phyloP scores from a whole-genome alignment of 2,113 vertebrate species.

The Tetrao urogallus region DNA sequence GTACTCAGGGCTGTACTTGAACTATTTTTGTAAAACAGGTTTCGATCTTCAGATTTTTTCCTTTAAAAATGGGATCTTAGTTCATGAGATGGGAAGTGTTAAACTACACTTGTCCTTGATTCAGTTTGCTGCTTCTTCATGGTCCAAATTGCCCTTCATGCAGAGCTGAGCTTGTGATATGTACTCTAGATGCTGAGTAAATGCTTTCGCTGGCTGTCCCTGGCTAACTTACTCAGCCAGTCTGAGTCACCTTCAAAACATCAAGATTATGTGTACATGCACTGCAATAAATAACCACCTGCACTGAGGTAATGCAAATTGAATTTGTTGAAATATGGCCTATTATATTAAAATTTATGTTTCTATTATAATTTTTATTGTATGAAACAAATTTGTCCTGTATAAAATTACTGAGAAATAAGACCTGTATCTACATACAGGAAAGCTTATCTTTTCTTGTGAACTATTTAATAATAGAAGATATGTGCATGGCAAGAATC shows the following conservation, averaged over 20 bases:
- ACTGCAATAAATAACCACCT: conserved; percentile 87
- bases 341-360: conserved; percentile 87
- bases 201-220: conserved; percentile 77
- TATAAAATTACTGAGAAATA: conserved; percentile 64
- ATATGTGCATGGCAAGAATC: not conserved
- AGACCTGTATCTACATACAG: conserved; percentile 14
- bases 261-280: conserved; percentile 81
- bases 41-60: conserved; percentile 33
- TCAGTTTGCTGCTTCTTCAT: conserved; percentile 79
- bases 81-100: conserved; percentile 42
- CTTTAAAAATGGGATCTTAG: conserved; percentile 37
- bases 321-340: conserved; percentile 88
- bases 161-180: conserved; percentile 85
- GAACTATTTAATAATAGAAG: conserved; percentile 38
- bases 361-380: conserved; percentile 77
- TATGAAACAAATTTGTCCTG: conserved; percentile 57
- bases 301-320: conserved; percentile 78
- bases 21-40: conserved; percentile 23
- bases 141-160: conserved; percentile 91
- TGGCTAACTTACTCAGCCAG: conserved; percentile 63
- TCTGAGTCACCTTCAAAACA: conserved; percentile 82
- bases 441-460: conserved; percentile 40
- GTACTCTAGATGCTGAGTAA: conserved; percentile 87
- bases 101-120: conserved; percentile 77
- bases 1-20: conserved; percentile 14